Conservation (phyloP, 2,797 vertebrate species). For the Danio jaintianensis region DNA sequence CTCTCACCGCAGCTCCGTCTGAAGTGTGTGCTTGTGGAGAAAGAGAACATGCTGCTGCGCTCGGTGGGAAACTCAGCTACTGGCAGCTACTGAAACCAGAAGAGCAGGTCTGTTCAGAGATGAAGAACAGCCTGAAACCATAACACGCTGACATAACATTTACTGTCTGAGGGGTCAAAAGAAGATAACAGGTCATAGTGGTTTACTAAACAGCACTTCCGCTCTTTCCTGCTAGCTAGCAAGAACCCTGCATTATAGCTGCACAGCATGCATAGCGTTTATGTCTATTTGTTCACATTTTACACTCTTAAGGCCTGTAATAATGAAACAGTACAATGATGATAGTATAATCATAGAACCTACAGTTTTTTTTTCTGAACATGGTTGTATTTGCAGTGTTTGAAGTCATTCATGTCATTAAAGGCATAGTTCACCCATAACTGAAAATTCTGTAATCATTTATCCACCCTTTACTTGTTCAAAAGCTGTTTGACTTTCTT, state of each 20-base stretch:
- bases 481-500: too few relatives aligned
- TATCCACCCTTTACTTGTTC: too few relatives aligned
- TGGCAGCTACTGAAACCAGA: slow-evolving; percentile 59
- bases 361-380: too few relatives aligned
- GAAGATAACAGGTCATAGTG: neutral
- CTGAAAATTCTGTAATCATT: too few relatives aligned
- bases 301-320: slow-evolving; percentile 29
- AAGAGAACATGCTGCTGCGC: slow-evolving; percentile 49
- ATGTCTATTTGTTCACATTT: slow-evolving; percentile 48
- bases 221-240: slow-evolving; percentile 2
- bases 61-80: slow-evolving; percentile 58
- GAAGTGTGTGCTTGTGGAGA: slow-evolving; percentile 34
- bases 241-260: neutral
- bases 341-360: too few relatives aligned
- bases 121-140: slow-evolving; percentile 16
- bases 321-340: too few relatives aligned
- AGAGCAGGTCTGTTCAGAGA: slow-evolving; percentile 1
- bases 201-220: neutral
- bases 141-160: neutral
- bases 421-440: too few relatives aligned
- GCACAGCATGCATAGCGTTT: neutral
- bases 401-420: too few relatives aligned
- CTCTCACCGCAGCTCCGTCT: slow-evolving; percentile 2
- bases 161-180: neutral
- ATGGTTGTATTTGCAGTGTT: too few relatives aligned